These are phyloP conservation scores for Eulemur albifrons DNA, from an alignment of 2,797 vertebrate species.

Conservation along the genomic window DNA sequence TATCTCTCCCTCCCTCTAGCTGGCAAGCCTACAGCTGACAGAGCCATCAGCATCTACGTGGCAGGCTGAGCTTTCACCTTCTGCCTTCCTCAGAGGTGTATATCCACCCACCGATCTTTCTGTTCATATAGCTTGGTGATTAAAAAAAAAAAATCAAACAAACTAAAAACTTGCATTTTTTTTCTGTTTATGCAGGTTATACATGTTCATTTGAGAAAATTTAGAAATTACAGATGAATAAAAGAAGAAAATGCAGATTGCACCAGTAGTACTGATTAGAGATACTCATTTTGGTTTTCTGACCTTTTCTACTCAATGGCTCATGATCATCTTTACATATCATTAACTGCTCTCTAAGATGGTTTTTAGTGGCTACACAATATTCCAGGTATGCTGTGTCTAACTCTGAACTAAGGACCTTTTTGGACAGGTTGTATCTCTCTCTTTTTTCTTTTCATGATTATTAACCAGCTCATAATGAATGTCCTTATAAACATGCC, in stretches of 20 bases:
- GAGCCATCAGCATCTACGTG: neutral
- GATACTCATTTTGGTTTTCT: conserved; percentile 48
- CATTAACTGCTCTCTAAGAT: neutral
- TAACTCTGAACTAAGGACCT: neutral
- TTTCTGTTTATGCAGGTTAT: neutral
- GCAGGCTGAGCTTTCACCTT: neutral
- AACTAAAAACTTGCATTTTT: neutral
- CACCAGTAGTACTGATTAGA: neutral
- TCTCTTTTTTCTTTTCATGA: neutral
- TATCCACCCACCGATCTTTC: neutral
- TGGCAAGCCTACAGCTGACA: neutral
- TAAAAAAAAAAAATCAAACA: neutral
- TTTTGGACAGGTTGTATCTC: neutral
- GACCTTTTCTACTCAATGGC: neutral
- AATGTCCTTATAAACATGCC: neutral
- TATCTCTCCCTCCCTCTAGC: neutral
- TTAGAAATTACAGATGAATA: conserved; percentile 52
- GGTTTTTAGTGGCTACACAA: neutral
- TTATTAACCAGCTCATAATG: neutral
- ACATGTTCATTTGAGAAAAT: conserved; percentile 31
- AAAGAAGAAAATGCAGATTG: conserved; percentile 33
- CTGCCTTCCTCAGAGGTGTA: neutral
- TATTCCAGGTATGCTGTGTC: neutral
- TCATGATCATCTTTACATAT: neutral
- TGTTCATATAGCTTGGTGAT: neutral